phyloP scores from a whole-genome alignment of 2,888 invertebrate genomes.

The Anthophora plumipes region DNA sequence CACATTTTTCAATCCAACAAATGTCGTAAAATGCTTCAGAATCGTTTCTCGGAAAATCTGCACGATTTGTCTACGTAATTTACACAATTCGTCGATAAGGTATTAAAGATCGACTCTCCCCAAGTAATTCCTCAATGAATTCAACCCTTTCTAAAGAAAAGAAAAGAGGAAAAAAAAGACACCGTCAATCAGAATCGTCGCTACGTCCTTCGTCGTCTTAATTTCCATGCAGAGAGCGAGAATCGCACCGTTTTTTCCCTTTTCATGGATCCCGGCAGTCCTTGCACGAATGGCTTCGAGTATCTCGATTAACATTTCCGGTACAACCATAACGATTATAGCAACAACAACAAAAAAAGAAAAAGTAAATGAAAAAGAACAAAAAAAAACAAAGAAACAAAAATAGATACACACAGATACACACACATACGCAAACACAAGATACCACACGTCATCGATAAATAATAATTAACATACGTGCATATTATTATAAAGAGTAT shows the following conservation, averaged over 20 bases:
- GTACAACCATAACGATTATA: slow-evolving; percentile 4
- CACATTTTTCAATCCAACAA: too few relatives aligned
- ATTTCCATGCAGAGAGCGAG: slow-evolving; percentile 10
- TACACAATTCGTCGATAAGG: too few relatives aligned
- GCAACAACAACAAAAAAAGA: neutral
- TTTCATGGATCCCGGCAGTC: slow-evolving; percentile 19
- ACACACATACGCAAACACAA: neutral
- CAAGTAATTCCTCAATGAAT: neutral
- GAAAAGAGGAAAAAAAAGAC: too few relatives aligned
- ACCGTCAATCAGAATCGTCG: too few relatives aligned
- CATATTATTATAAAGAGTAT: slow-evolving; percentile 37
- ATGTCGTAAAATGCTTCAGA: too few relatives aligned
- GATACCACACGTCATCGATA: slow-evolving; percentile 16
- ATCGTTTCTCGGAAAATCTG: too few relatives aligned
- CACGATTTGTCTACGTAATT: too few relatives aligned
- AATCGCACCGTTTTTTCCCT: neutral
- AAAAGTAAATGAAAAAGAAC: neutral
- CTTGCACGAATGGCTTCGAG: slow-evolving; percentile 50
- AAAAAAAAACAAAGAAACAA: neutral
- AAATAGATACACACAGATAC: neutral
- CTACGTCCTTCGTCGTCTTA: slow-evolving; percentile 34
- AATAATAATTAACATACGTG: slow-evolving; percentile 33
- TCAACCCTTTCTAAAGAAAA: too few relatives aligned
- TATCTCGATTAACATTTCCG: slow-evolving; percentile 40
- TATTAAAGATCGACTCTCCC: too few relatives aligned